Conservation (phyloP, 2,888 invertebrate species). For the Tetheella fluctuosa region DNA sequence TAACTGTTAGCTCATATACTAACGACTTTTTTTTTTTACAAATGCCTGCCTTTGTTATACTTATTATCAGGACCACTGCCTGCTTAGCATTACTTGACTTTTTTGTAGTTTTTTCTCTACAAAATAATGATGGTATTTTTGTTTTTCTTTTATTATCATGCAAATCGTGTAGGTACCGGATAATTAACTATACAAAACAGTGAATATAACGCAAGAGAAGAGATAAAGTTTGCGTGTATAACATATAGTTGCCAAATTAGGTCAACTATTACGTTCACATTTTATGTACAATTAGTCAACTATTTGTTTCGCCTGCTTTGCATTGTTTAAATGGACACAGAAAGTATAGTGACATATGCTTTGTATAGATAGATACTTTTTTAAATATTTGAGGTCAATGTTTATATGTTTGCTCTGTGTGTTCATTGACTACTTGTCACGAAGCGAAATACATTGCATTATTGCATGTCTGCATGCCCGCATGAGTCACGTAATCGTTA, state of each 20-base stretch:
- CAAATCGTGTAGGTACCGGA: background rate
- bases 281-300: background rate
- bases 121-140: background rate
- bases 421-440: background rate
- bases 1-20: background rate
- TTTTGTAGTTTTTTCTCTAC: background rate
- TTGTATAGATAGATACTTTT: no score
- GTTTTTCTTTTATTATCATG: background rate
- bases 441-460: constrained; percentile 33
- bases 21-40: background rate
- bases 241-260: background rate
- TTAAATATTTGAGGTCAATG: constrained; percentile 23
- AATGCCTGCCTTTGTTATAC: constrained; percentile 1
- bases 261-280: background rate
- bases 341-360: constrained; percentile 17
- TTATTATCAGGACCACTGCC: background rate
- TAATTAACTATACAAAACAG: background rate
- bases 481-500: background rate
- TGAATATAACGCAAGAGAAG: background rate
- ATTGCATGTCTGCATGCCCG: constrained; percentile 15
- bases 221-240: background rate
- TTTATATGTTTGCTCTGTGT: constrained; percentile 22
- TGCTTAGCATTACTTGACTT: background rate
- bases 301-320: constrained; percentile 24
- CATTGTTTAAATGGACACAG: background rate